Evolutionary conservation across 1,140 invertebrate species (phyloP), one percentile per base, ranked within the genome.

Genomic region (Andricus grossulariae): DNA sequence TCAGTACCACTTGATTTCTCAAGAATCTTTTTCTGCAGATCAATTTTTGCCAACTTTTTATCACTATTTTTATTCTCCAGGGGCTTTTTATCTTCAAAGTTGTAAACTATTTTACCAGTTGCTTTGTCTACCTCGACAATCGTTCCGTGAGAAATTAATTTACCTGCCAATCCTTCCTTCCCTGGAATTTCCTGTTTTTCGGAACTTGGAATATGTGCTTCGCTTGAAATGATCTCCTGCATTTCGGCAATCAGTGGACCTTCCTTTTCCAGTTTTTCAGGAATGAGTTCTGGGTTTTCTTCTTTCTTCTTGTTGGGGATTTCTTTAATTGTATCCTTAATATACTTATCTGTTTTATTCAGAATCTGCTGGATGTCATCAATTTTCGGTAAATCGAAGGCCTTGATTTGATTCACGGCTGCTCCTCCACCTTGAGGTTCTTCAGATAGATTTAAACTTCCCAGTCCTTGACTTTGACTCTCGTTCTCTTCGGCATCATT

Each of bases 341-440:
- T 18, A 13, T 16, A 15, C 71, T 39, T 16, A 21, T 25, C 71
- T 25, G 13, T 32, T 4, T 49, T 19, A n/a, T 16, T 45, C 32
- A 13, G 0, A 18, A 72, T 21, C 49, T 50, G 51, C 50, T 75
- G 19, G 12, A 50, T 50, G n/a, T 52, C 39, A 45, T 12, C 25
- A 76, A 16, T 50, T 51, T 83, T 78, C 16, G 81, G 78, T 39
- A 81, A 80, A 13, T 82, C 11, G 25, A 82, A 74, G 7, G 79
- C 71, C 57, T 78, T 78, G 5, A 18, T 19, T 18, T 75, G 57
- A 1, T 73, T 72, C 12, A 15, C 16, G 5, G 6, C 10, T 32
- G 16, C 10, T 32, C 25, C 25, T 32, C 5, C 25, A 32, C 25
- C 25, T 32, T 2, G 25, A 32, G 4, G 25, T 32, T 32, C 25